Evolutionary conservation across 1,140 invertebrate genomes (phyloP), one percentile per base, ranked within the genome.

Genomic region (Trichonephila inaurata): DNA sequence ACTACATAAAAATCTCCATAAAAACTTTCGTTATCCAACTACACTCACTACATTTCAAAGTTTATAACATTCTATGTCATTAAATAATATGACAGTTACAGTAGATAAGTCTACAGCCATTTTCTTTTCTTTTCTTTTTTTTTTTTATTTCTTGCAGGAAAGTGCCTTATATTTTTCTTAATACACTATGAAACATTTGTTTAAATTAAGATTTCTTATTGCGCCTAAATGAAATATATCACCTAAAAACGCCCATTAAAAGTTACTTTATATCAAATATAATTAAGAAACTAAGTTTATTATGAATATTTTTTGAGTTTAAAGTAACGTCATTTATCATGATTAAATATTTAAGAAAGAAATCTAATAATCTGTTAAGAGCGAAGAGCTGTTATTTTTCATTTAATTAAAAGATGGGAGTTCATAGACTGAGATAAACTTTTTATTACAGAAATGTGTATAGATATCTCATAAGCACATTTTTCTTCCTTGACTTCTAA

Each of bases 401-500:
- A 58, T 58, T n/a, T 85, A 60, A 60, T 60, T 85, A 58, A 58
- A 58, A 85, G 51, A 85, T 58, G 82, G 44, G 21, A 21, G 19
- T 85, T 58, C 19, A 10, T 58, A 19, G n/a, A 21, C 24, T 8
- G 2, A 58, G 51, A 85, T 58, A 60, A 58, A 85, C 82, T 85
- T 85, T 85, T 85, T 85, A 58, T 58, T 85, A 58, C 51, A n/a
- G 51, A 40, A 77, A 18, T 77, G 28, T 77, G 28, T 40, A 77
- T 28, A 77, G 28, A 77, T 77, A 77, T 40, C 72, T 77, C 33
- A 77, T 18, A 33, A 77, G 33, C 72, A 19, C 28, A 33, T 77
- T 77, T 77, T 64, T 88, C 62, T 88, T 88, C 18, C 51, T 4
- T 21, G 51, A 33, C 60, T 88, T 88, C 51, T 66, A 58, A 58